Evolutionary conservation across 2,797 vertebrate species (phyloP), one percentile per base, ranked within the genome.

Genomic region (Pantherophis alleghaniensis): DNA sequence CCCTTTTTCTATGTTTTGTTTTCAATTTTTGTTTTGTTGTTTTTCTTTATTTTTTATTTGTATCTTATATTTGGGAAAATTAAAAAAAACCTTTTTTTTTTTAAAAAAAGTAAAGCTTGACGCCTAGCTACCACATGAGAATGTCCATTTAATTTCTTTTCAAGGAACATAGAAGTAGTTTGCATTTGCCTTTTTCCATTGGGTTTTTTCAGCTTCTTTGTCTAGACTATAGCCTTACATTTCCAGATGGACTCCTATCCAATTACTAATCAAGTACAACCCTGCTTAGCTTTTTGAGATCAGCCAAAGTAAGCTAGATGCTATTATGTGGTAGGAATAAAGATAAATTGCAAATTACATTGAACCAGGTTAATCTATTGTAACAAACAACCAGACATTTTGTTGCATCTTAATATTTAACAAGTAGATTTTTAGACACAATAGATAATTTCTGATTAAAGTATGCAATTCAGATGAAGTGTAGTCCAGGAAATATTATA

Each of bases 311-410:
- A 42, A 47, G 37, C 37, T 4, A 83, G 37, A 47, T 83, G 20
- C 4, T 83, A 5, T 42, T 42, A 42, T 20, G 7, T 42, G 74
- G 3, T 22, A 42, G 37, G 37, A 22, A 42, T 22, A 20, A 22
- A n/a, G 88, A 91, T 63, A 92, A 95, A 92, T 86, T 59, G 57
- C 57, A 92, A 94, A 94, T 92, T 93, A 91, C 95, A 93, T 91
- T 89, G 89, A n/a, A 20, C 10, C 79, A 47, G 10, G 11, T 47
- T 83, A 83, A 10, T 83, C 79, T 22, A 83, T 47, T 83, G 37
- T 24, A 47, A 22, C 37, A 83, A 83, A 47, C 37, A 24, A 32
- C 32, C 7, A 66, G n/a, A 6, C 22, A 83, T 47, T 83, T 83
- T 83, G 20, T 11, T 83, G 22, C 37, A 47, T 24, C 22, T 83